These are phyloP conservation scores for Clusia tigrina DNA, from an alignment of 2,888 invertebrate genomes.

Conservation along the genomic window DNA sequence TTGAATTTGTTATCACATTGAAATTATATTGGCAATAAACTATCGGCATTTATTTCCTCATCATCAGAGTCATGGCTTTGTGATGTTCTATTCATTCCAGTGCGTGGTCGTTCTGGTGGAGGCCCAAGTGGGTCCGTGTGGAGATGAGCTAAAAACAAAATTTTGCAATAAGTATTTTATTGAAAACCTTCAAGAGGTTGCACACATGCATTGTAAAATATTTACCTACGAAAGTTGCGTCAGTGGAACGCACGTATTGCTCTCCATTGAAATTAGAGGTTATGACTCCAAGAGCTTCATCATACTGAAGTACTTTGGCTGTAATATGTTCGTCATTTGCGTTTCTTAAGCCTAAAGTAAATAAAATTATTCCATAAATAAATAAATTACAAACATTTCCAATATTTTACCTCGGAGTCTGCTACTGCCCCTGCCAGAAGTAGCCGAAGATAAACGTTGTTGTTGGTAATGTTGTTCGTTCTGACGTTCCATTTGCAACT, in stretches of 20 bases:
- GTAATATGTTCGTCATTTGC: constrained; percentile 41
- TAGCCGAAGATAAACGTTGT: constrained; percentile 51
- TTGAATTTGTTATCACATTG: too few species aligned
- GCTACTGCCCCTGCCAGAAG: constrained; percentile 45
- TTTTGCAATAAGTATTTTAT: not conserved
- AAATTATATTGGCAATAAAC: constrained; percentile 61
- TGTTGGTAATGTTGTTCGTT: constrained; percentile 55
- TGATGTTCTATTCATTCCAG: constrained; percentile 54
- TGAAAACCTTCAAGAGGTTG: not conserved
- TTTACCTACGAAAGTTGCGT: constrained; percentile 36
- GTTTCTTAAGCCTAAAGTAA: constrained; percentile 39
- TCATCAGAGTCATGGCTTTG: constrained; percentile 59
- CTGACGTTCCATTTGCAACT: constrained; percentile 53
- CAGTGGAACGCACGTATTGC: constrained; percentile 35
- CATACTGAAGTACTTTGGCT: constrained; percentile 36
- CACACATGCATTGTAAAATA: too few species aligned
- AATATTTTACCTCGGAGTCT: constrained; percentile 42
- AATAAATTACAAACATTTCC: not conserved
- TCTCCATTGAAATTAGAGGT: constrained; percentile 40
- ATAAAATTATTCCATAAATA: not conserved
- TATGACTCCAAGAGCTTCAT: constrained; percentile 35
- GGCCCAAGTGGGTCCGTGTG: constrained; percentile 63
- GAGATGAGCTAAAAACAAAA: constrained; percentile 42
- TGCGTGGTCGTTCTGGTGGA: constrained; percentile 62
- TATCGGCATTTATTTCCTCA: constrained; percentile 62